Evolutionary conservation across 2,888 invertebrate species (phyloP).

Genomic region (Hypsopygia costalis): DNA sequence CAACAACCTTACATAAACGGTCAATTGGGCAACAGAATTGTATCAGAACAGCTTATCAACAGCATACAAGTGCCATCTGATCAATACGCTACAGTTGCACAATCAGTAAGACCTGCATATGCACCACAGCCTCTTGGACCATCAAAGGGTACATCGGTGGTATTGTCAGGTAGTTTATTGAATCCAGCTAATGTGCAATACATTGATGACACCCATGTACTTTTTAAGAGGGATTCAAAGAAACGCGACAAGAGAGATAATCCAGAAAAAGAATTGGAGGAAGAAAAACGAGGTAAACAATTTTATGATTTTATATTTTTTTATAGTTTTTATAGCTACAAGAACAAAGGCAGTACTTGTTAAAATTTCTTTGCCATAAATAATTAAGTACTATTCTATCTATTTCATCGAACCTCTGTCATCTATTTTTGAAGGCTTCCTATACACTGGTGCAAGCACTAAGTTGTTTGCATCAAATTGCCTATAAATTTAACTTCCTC

Average conservation of each 20-base stretch:
- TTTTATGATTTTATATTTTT: conserved; percentile 2
- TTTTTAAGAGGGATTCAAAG: conserved; percentile 72
- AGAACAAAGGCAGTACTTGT: no score
- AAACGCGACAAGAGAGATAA: conserved; percentile 73
- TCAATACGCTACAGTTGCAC: conserved; percentile 24
- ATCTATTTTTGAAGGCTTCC: no score
- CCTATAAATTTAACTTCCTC: no score
- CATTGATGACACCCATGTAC: conserved; percentile 78
- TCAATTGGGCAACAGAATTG: conserved; percentile 80
- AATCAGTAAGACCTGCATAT: background rate
- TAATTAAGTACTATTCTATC: no score
- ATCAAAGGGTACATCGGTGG: conserved; percentile 52
- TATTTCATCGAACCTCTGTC: no score
- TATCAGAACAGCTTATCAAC: conserved; percentile 79
- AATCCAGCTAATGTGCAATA: conserved; percentile 83
- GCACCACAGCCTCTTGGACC: conserved; percentile 39
- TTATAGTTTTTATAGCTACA: no score
- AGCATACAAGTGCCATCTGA: conserved; percentile 40
- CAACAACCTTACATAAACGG: conserved; percentile 83
- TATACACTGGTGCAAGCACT: no score
- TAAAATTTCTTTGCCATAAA: no score
- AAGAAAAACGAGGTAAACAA: conserved; percentile 42
- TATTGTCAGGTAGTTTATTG: conserved; percentile 63
- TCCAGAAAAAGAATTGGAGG: conserved; percentile 60
- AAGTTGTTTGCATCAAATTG: no score